A percentile compares a stretch with the other conserved stretches of the same genome.
Conservation (phyloP, 1,140 invertebrate species). For the Drosophila pseudoananassae region DNA sequence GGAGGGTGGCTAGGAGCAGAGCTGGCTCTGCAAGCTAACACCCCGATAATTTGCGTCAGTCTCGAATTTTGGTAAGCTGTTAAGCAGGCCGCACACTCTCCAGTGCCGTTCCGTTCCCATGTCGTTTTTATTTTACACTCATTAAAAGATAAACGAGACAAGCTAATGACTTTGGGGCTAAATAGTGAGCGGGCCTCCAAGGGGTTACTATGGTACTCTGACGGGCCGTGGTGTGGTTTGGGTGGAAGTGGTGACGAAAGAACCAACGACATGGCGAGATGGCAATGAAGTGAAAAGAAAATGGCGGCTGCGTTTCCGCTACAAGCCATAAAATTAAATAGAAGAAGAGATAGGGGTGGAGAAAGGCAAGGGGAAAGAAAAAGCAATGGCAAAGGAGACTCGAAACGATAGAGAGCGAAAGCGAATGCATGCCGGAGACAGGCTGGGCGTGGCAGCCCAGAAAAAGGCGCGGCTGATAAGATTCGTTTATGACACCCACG, state of each 20-base stretch:
- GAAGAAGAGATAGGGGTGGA: not conserved
- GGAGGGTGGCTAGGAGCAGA: not conserved
- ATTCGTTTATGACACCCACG: slow-evolving; percentile 74
- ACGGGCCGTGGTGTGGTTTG: not conserved
- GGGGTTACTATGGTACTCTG: not conserved
- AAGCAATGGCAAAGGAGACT: slow-evolving; percentile 18
- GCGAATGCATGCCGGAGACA: slow-evolving; percentile 50
- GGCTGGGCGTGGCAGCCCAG: slow-evolving; percentile 63
- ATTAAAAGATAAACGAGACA: slow-evolving; percentile 82
- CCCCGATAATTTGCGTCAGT: slow-evolving; percentile 51
- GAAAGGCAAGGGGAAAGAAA: not conserved
- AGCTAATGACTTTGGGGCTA: slow-evolving; percentile 76
- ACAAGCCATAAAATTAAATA: slow-evolving; percentile 68
- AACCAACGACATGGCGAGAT: slow-evolving; percentile 27
- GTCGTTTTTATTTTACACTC: slow-evolving; percentile 75
- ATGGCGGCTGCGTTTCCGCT: slow-evolving; percentile 66
- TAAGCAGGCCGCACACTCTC: slow-evolving; percentile 13
- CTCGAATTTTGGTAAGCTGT: slow-evolving; percentile 35
- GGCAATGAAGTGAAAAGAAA: slow-evolving; percentile 76
- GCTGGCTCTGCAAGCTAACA: slow-evolving; percentile 16
- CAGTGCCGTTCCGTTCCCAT: slow-evolving; percentile 8
- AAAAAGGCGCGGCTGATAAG: slow-evolving; percentile 67
- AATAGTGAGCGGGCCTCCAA: slow-evolving; percentile 50
- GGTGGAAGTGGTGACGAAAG: slow-evolving; percentile 34
- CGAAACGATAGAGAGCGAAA: slow-evolving; percentile 26